Evolutionary conservation across 2,888 invertebrate genomes (phyloP).

Genomic region (Ophioninae sp.): DNA sequence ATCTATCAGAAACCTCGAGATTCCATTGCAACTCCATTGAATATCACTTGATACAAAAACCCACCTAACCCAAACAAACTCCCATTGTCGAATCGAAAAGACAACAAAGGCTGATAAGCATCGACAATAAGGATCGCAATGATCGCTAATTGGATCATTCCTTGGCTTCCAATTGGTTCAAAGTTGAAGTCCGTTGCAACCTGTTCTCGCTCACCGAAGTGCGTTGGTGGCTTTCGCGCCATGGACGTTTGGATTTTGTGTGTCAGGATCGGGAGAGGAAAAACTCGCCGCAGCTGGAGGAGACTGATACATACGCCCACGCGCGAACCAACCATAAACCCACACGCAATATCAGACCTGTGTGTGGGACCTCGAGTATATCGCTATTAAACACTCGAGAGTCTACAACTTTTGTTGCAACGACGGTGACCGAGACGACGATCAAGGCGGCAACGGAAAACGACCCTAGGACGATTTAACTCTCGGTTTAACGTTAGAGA

Average conservation of each 20-base stretch:
- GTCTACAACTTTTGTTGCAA: constrained; percentile 21
- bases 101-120: too few relatives aligned
- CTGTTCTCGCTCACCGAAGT: constrained; percentile 42
- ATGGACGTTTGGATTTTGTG: not conserved
- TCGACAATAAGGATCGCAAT: too few relatives aligned
- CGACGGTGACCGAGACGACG: not conserved
- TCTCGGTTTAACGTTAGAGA: constrained; percentile 1
- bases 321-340: constrained; percentile 46
- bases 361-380: not conserved
- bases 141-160: not conserved
- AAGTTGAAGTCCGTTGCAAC: constrained; percentile 26
- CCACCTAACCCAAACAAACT: too few relatives aligned
- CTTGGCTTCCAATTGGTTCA: not conserved
- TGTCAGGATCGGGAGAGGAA: not conserved
- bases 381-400: constrained; percentile 8
- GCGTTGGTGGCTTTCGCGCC: constrained; percentile 44
- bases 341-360: constrained; percentile 26
- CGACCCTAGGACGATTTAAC: not conserved
- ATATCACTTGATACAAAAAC: too few relatives aligned
- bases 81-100: too few relatives aligned
- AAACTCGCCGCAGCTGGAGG: constrained; percentile 47
- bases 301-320: constrained; percentile 49
- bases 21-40: too few relatives aligned
- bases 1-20: too few relatives aligned
- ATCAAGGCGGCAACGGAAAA: constrained; percentile 9